phyloP scores from a whole-genome alignment of 1,140 invertebrate genomes.

The Pteromalus puparum region DNA sequence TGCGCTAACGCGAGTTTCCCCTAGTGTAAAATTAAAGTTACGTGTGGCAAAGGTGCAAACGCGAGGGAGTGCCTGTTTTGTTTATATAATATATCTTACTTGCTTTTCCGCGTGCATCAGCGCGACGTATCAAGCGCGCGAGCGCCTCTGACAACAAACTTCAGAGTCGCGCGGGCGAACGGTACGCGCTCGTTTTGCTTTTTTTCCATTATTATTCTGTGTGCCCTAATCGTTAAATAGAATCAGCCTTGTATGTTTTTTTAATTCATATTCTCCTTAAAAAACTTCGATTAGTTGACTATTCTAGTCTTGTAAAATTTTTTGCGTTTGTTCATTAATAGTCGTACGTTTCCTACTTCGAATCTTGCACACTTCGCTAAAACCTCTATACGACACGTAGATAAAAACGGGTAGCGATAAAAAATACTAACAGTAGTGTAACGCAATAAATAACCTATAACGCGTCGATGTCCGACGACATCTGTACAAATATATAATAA shows the following conservation, averaged over 20 bases:
- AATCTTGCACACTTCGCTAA: conserved; percentile 22
- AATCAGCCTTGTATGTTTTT: conserved; percentile 71
- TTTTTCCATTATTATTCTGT: conserved; percentile 39
- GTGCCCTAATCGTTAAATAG: conserved; percentile 63
- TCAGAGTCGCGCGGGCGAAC: conserved; percentile 33
- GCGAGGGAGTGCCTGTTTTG: conserved; percentile 28
- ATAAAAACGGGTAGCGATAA: conserved; percentile 38
- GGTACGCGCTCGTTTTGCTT: conserved; percentile 53
- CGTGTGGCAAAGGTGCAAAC: conserved; percentile 18
- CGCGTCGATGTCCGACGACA: conserved; percentile 38
- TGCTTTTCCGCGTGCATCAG: conserved; percentile 26
- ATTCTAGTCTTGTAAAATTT: conserved; percentile 42
- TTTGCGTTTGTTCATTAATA: conserved; percentile 28
- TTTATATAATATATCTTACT: conserved; percentile 5
- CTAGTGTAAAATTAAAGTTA: conserved; percentile 21
- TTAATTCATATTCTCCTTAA: conserved; percentile 46
- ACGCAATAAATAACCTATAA: conserved; percentile 52
- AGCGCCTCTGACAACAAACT: background rate
- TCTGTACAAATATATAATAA: background rate
- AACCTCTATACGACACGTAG: conserved; percentile 22
- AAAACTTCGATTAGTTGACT: conserved; percentile 36
- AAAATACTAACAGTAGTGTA: conserved; percentile 45
- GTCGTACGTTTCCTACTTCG: conserved; percentile 44
- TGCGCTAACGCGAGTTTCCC: conserved; percentile 18
- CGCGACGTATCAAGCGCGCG: conserved; percentile 39